These are phyloP conservation scores for Poeciliopsis turneri DNA, from an alignment of 2,797 vertebrate genomes.

Conservation along the genomic window DNA sequence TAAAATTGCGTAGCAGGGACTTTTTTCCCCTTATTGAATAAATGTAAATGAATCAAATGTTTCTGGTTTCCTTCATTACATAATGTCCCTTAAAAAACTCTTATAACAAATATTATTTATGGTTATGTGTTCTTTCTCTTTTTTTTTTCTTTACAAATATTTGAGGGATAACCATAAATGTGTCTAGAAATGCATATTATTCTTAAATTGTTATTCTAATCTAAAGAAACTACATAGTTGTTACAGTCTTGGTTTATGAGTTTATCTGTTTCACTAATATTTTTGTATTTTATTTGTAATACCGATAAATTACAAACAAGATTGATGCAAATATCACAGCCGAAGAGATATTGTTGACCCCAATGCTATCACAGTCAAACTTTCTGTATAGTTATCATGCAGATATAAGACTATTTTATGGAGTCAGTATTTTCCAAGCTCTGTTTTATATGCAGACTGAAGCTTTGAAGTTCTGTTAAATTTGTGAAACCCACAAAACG, in stretches of 20 bases:
- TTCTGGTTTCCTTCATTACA: no score
- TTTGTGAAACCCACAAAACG: neutral
- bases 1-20: neutral
- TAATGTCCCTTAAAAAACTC: no score
- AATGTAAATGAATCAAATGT: no score
- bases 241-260: neutral
- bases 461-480: neutral
- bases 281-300: neutral
- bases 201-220: no score
- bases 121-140: no score
- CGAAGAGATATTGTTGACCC: neutral
- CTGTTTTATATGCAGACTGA: neutral
- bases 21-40: no score
- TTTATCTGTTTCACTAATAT: neutral
- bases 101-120: no score
- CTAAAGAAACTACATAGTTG: neutral
- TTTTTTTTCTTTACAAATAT: no score
- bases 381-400: neutral
- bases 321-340: neutral
- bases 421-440: neutral
- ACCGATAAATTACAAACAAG: neutral
- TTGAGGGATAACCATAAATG: no score
- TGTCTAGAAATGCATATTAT: no score
- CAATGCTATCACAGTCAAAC: neutral
- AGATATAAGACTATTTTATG: neutral